Evolutionary conservation across 2,888 invertebrate species (phyloP), one percentile per base, ranked within the genome.

Genomic region (Aporophyla nigra): DNA sequence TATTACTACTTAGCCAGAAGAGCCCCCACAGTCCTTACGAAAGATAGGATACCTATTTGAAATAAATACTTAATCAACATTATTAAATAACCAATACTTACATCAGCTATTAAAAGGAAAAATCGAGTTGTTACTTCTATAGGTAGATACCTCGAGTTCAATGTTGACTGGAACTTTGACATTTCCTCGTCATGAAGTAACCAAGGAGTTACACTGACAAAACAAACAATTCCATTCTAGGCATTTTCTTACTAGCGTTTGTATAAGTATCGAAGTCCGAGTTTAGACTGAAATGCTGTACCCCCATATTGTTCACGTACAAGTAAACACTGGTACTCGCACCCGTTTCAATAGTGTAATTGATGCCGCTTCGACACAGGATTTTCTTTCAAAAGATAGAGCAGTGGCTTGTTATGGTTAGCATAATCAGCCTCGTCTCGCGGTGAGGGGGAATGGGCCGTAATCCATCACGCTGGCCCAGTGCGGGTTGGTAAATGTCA

Each of bases 231-330:
- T 65, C 67, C 56, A 78, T 68, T 67, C 61, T 68, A 68, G 67
- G 40, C 40, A 56, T 68, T 63, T 76, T 46, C 68, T 62, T 77
- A 77, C 43, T 51, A 63, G 51, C 62, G 77, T 77, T 56, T 63
- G 78, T 77, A 58, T 77, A 68, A 16, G 76, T 77, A 53, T 69
- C 77, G 78, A 77, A 77, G 62, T 75, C 75, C 75, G 74, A 74
- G 62, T 75, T 75, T 63, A 75, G 63, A 75, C 75, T 74, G 75
- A 49, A 59, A 74, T 56, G 24, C 49, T 49, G 40, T 24, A 54
- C 24, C 53, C 63, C 76, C 58, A 66, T 66, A 53, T 75, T 76
- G 76, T 76, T 75, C 51, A 51, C 19, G 40, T 66, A 27, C 58
- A 53, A 58, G 65, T 54, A 61, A 53, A 53, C 73, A 72, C 43